Conservation (phyloP, 2,113 vertebrate genomes). For the Ictalurus furcatus region DNA sequence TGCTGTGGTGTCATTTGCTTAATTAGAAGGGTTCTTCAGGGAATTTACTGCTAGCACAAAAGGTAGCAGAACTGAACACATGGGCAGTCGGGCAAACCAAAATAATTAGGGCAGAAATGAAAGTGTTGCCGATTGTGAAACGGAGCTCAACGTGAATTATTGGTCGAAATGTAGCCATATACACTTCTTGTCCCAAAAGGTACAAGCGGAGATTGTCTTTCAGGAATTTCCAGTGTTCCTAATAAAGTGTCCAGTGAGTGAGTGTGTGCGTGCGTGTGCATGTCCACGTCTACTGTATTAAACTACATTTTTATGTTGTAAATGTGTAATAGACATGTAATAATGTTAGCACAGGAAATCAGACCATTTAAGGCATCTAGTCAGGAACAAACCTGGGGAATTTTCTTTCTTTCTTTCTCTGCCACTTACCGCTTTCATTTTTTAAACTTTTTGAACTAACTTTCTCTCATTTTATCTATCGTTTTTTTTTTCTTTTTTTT, state of each 20-base stretch:
- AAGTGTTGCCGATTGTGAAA: not conserved
- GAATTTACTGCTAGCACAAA: not conserved
- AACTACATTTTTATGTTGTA: not conserved
- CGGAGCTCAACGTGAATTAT: not conserved
- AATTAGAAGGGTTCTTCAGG: constrained; percentile 15
- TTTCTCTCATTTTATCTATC: not conserved
- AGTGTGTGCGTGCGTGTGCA: not conserved
- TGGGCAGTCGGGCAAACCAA: not conserved
- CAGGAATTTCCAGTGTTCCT: not conserved
- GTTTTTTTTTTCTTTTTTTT: not conserved
- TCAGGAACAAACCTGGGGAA: not conserved
- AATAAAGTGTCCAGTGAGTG: not conserved
- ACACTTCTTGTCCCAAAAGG: not conserved
- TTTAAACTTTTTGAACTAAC: not conserved
- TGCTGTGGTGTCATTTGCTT: constrained; percentile 10
- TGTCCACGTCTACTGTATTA: too few relatives aligned
- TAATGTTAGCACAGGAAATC: not conserved
- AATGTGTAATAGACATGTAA: not conserved
- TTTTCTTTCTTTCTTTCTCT: not conserved
- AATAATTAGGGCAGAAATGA: not conserved
- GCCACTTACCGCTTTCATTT: not conserved
- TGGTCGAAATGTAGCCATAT: not conserved
- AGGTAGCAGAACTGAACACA: not conserved
- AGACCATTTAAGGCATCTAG: not conserved
- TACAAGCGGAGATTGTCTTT: not conserved